Evolutionary conservation across 1,140 invertebrate genomes (phyloP).

Genomic region (Sycophila sp.): DNA sequence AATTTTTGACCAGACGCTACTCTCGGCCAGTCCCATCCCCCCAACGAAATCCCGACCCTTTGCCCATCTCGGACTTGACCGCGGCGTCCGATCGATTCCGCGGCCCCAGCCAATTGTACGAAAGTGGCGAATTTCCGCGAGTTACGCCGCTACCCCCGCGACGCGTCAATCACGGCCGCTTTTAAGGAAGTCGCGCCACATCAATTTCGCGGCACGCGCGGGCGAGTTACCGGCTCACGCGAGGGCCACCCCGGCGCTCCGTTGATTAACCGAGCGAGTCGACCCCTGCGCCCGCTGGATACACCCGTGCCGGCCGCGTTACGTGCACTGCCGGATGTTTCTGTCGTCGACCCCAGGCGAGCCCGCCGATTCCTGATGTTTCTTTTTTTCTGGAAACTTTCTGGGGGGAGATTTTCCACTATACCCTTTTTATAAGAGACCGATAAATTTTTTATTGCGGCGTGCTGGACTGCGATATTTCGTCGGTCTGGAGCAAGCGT

Average conservation of each 20-base stretch:
- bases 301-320: no score
- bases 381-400: neutral
- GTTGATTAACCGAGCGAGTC: constrained; percentile 16
- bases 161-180: constrained; percentile 2
- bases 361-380: neutral
- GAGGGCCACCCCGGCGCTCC: neutral
- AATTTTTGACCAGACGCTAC: no score
- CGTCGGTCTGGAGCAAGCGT: no score
- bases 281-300: no score
- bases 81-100: neutral
- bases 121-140: constrained; percentile 21
- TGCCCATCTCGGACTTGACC: no score
- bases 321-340: constrained; percentile 55
- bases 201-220: neutral
- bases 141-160: neutral
- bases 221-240: constrained; percentile 19
- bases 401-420: neutral
- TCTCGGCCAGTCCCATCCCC: no score
- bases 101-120: constrained; percentile 2
- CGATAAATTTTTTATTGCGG: no score
- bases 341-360: constrained; percentile 55
- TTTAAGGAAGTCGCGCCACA: neutral
- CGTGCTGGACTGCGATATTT: no score
- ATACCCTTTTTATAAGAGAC: no score
- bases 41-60: no score